Base-by-base conservation (phyloP, 1,140 invertebrate genomes). In the Papilio aristodemus region DNA sequence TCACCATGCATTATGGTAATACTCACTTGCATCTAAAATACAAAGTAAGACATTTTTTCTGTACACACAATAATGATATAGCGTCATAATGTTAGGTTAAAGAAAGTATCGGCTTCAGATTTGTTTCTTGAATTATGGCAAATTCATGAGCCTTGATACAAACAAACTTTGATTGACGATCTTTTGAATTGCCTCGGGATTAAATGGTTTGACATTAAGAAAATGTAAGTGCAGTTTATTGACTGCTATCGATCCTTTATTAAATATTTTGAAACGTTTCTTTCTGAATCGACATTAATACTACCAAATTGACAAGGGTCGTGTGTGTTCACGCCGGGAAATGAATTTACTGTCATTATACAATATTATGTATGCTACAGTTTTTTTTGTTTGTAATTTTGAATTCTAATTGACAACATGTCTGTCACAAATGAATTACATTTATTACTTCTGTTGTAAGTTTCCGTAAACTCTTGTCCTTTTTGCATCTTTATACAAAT, bases 31-130 rank as follows among this genome's bases (percentile, higher is more conserved):
- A n/a, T 50, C 41, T 43, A 25, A 66, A 66, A 66, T 50, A 50
- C 63, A 32, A 46, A 66, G 43, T 66, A 66, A 66, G 32, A 11
- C 43, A 32, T 66, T 66, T 66, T 66, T 66, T 43, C 39, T 17
- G 25, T 46, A 66, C 14, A 41, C 41, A 66, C 25, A 36, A 50
- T 66, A 50, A 66, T 66, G 10, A 66, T 66, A 66, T 32, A 25
- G 63, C 27, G 25, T 66, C n/a, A 50, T 66, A 66, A 66, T 66
- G 22, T 46, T 22, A n/a, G 36, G 63, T 17, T 66, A 5, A 13
- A 0, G 13, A 13, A 27, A 59, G 41, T 46, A 32, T 22, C 19
- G 25, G 27, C 32, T 62, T 14, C 63, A 39, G 60, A 9, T 41
- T 41, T 25, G 25, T 46, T 66, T 50, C 41, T 66, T 66, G 63